Percentiles rank a stretch among this genome's conserved stretches.
phyloP scores from a whole-genome alignment of 2,888 invertebrate species.

The Dilophus febrilis region DNA sequence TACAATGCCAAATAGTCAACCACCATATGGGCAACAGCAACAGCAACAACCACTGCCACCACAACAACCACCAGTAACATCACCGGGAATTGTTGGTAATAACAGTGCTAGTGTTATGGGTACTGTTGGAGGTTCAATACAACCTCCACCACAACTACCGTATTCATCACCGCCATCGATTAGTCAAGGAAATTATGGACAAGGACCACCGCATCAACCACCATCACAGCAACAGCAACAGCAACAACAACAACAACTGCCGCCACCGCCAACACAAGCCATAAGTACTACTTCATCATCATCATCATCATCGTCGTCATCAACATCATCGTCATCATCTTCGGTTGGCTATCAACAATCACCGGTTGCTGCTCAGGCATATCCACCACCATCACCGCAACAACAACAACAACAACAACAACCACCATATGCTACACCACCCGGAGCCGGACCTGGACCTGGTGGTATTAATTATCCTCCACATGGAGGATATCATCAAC shows the following conservation, averaged over 20 bases:
- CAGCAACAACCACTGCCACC: constrained; percentile 21
- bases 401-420: constrained; percentile 15
- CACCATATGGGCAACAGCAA: constrained; percentile 18
- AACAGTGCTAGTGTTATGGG: too few species aligned
- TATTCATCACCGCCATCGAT: constrained; percentile 23
- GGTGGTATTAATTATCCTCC: constrained; percentile 34
- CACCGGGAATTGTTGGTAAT: too few species aligned
- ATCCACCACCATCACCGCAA: constrained; percentile 17
- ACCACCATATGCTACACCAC: constrained; percentile 26
- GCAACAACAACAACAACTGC: constrained; percentile 23
- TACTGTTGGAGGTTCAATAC: too few species aligned
- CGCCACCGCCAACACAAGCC: constrained; percentile 16
- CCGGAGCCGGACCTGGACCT: constrained; percentile 13
- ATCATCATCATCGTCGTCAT: constrained; percentile 12
- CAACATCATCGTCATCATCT: constrained; percentile 22
- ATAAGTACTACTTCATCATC: too few species aligned
- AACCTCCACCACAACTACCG: constrained; percentile 13
- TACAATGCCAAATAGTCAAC: constrained; percentile 9
- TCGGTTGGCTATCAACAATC: constrained; percentile 27
- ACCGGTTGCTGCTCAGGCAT: constrained; percentile 3
- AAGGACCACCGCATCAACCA: constrained; percentile 19
- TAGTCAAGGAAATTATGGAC: constrained; percentile 20
- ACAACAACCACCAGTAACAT: constrained; percentile 10
- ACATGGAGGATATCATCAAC: constrained; percentile 36
- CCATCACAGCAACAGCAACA: constrained; percentile 12